A percentile compares a stretch with the other conserved stretches of the same genome.
Evolutionary conservation across 1,140 invertebrate genomes (phyloP).

Genomic region (Archivesica marissinica): DNA sequence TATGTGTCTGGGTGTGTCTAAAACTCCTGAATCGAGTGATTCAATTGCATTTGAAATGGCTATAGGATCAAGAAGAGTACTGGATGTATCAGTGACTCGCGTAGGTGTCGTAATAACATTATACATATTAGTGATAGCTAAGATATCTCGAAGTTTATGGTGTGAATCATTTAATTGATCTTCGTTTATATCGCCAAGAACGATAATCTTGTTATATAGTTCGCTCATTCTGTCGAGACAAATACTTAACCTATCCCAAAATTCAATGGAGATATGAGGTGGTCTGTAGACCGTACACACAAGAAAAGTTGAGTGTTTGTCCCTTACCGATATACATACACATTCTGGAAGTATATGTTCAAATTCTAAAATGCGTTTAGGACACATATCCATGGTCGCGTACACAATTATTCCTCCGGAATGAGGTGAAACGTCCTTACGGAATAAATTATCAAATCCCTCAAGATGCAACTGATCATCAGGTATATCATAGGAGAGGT

Average conservation of each 20-base stretch:
- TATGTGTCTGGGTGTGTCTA: not conserved
- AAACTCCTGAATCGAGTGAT: not conserved
- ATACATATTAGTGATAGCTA: not conserved
- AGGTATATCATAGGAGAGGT: no score
- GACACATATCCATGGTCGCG: no score
- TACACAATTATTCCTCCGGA: no score
- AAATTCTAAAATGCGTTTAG: no score
- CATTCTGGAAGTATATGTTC: no score
- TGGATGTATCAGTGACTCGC: not conserved
- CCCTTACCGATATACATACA: no score
- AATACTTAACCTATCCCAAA: not conserved
- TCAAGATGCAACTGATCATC: no score
- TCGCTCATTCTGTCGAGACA: not conserved
- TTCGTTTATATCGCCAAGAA: conserved; percentile 12
- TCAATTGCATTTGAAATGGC: not conserved
- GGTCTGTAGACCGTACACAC: no score
- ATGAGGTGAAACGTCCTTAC: no score
- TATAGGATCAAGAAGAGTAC: not conserved
- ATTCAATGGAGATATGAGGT: not conserved
- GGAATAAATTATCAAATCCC: no score
- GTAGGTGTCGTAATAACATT: not conserved
- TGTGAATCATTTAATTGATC: not conserved
- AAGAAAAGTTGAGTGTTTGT: no score
- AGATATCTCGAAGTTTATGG: not conserved
- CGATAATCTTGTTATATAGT: not conserved